A percentile compares a stretch with the other conserved stretches of the same genome.
These are phyloP conservation scores for Aviceda subcristata DNA, from an alignment of 2,113 vertebrate species.

Conservation along the genomic window DNA sequence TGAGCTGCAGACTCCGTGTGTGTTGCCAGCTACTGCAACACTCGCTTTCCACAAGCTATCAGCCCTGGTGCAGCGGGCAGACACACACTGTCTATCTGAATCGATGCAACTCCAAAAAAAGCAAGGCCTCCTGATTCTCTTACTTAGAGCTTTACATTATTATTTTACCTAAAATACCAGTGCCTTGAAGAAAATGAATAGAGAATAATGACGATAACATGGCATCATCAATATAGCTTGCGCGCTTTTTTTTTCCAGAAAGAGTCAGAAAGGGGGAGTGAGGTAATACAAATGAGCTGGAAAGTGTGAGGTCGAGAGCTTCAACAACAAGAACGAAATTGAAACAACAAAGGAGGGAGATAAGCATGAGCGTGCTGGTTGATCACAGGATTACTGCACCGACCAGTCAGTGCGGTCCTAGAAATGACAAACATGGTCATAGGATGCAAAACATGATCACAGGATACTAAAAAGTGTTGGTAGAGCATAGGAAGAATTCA, in stretches of 20 bases:
- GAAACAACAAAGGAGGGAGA: background rate
- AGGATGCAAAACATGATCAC: background rate
- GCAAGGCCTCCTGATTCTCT: background rate
- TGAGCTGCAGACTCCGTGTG: background rate
- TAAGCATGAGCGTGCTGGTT: background rate
- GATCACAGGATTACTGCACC: background rate
- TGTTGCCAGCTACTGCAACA: background rate
- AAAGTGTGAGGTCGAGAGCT: background rate
- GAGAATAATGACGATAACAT: background rate
- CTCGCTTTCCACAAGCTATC: background rate
- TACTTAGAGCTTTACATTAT: background rate
- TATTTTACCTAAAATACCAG: background rate
- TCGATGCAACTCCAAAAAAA: background rate
- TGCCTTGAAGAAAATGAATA: background rate
- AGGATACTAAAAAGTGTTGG: background rate
- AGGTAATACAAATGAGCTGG: background rate
- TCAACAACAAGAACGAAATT: background rate
- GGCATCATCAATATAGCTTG: background rate
- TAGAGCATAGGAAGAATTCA: background rate
- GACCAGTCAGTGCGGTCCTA: background rate
- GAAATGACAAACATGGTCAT: background rate
- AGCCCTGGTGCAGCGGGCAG: background rate
- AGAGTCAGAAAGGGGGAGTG: background rate
- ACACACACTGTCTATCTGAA: rapidly evolving
- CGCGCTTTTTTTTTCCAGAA: background rate